phyloP scores from a whole-genome alignment of 2,888 invertebrate genomes.

The Sinelater perroti region DNA sequence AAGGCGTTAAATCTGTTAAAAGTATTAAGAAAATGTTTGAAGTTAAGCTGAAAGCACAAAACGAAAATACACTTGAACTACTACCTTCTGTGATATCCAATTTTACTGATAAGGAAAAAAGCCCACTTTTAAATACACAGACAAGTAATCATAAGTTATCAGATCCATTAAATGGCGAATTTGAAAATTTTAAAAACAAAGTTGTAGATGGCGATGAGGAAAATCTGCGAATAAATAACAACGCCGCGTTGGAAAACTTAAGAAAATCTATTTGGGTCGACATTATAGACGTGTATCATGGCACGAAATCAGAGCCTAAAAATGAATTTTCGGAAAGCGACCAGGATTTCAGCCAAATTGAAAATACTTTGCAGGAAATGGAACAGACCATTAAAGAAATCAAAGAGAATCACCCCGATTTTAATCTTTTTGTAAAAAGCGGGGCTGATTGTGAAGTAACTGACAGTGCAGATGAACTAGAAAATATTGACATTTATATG shows the following conservation, averaged over 20 bases:
- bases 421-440: neutral
- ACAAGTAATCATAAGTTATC: neutral
- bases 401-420: neutral
- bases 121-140: neutral
- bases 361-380: conserved; percentile 13
- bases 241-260: neutral
- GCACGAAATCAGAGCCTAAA: neutral
- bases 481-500: neutral
- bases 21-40: conserved; percentile 11
- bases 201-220: neutral
- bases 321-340: neutral
- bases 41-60: no score
- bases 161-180: neutral
- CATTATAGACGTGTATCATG: neutral
- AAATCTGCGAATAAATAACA: no score
- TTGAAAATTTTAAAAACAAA: neutral
- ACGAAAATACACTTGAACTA: no score
- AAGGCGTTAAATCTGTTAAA: conserved; percentile 4
- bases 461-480: neutral
- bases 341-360: conserved; percentile 29
- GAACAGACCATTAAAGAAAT: conserved; percentile 16
- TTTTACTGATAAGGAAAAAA: no score
- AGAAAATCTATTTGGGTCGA: neutral
- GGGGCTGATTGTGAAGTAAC: neutral
- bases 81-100: no score